Percentiles rank a stretch among this genome's conserved stretches.
Evolutionary conservation across 2,888 invertebrate genomes (phyloP).

Genomic region (Dendrolimus houi): DNA sequence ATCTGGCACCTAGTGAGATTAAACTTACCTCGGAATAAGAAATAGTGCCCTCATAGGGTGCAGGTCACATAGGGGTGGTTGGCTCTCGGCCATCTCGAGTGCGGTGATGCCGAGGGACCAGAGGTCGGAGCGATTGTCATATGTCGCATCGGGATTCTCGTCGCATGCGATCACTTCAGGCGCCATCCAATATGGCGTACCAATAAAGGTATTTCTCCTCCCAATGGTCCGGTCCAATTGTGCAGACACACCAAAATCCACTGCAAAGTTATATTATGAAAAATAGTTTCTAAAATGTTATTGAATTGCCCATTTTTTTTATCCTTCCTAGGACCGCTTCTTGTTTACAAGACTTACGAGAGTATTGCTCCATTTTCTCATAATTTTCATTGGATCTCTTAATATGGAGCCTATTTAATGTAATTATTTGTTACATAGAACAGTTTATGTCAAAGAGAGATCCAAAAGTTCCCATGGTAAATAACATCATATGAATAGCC

Average conservation of each 20-base stretch:
- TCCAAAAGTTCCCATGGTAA: too few species aligned
- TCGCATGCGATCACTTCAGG: slow-evolving; percentile 99
- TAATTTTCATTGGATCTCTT: too few species aligned
- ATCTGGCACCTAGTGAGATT: too few species aligned
- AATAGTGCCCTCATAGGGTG: slow-evolving; percentile 99
- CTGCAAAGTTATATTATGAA: slow-evolving; percentile 53
- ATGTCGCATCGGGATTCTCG: slow-evolving; percentile 99
- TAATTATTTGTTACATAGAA: too few species aligned
- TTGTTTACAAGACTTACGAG: too few species aligned
- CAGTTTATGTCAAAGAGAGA: too few species aligned
- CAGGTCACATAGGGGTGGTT: slow-evolving; percentile 98
- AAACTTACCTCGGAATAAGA: slow-evolving; percentile 86
- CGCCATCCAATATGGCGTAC: slow-evolving; percentile 99
- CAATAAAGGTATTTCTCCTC: slow-evolving; percentile 98
- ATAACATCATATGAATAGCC: too few species aligned
- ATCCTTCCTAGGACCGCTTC: too few species aligned
- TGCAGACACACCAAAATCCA: slow-evolving; percentile 99
- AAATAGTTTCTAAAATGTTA: too few species aligned
- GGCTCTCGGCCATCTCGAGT: slow-evolving; percentile 99
- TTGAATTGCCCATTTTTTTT: too few species aligned
- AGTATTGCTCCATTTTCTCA: too few species aligned
- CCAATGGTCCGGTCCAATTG: slow-evolving; percentile 99
- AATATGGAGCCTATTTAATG: too few species aligned
- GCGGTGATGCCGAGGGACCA: slow-evolving; percentile 98
- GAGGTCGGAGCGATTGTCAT: slow-evolving; percentile 96